phyloP scores from a whole-genome alignment of 2,888 invertebrate genomes.

The Tridacna crocea region DNA sequence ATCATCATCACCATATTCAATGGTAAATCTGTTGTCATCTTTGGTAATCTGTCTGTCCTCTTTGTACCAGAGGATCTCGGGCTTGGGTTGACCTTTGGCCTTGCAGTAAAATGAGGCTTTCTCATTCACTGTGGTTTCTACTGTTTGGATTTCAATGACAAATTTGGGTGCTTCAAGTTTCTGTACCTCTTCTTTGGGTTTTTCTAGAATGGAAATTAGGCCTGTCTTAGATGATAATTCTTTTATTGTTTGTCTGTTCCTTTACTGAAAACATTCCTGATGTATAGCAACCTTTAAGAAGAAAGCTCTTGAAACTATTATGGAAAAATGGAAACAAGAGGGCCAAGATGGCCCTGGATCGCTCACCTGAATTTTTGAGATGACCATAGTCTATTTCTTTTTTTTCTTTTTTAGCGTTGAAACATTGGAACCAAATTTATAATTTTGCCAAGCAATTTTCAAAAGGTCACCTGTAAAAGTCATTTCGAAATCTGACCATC shows the following conservation, averaged over 20 bases:
- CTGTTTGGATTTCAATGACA: conserved; percentile 75
- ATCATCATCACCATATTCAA: conserved; percentile 70
- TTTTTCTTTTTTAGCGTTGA: too few relatives aligned
- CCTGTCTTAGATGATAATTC: background rate
- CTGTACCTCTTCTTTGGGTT: conserved; percentile 69
- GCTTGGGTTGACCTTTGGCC: conserved; percentile 79
- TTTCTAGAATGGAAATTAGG: conserved; percentile 49
- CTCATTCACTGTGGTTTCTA: conserved; percentile 71
- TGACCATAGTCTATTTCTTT: too few relatives aligned
- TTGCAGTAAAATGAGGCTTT: conserved; percentile 78
- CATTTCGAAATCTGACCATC: too few relatives aligned
- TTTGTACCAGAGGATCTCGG: conserved; percentile 80
- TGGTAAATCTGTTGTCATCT: conserved; percentile 73
- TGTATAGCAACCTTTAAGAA: too few relatives aligned
- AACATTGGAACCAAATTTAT: too few relatives aligned
- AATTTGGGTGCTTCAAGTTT: conserved; percentile 79
- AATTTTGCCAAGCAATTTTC: too few relatives aligned
- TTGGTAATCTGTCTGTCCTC: conserved; percentile 76
- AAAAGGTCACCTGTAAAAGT: too few relatives aligned
- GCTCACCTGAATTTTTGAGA: too few relatives aligned
- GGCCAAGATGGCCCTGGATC: too few relatives aligned
- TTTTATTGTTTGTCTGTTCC: background rate
- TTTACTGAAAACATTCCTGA: background rate
- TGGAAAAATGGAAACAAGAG: too few relatives aligned
- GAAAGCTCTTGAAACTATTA: too few relatives aligned